These are phyloP conservation scores for Acronicta leporina DNA, from an alignment of 2,888 invertebrate species.

Conservation along the genomic window DNA sequence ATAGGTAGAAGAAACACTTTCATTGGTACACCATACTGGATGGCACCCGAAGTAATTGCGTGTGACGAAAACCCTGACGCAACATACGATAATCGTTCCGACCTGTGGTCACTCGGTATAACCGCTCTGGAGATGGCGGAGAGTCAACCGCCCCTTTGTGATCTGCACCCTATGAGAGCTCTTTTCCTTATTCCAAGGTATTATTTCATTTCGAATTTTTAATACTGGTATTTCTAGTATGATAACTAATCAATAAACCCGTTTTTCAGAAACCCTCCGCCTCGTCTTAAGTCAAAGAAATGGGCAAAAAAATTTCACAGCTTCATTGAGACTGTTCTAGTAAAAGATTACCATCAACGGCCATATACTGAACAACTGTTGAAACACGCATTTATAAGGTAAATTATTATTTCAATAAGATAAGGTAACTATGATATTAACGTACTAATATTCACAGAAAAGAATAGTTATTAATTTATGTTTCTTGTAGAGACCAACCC, in stretches of 20 bases:
- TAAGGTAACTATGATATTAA: no score
- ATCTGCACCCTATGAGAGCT: constrained; percentile 99
- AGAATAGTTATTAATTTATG: neutral
- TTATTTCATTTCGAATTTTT: constrained; percentile 1
- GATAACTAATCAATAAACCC: neutral
- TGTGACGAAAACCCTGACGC: constrained; percentile 99
- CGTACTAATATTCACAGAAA: neutral
- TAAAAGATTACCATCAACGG: constrained; percentile 99
- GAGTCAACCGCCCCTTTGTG: constrained; percentile 99
- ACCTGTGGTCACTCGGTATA: constrained; percentile 97
- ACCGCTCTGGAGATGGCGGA: constrained; percentile 99
- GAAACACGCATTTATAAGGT: constrained; percentile 98
- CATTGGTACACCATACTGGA: constrained; percentile 99
- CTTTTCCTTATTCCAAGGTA: constrained; percentile 97
- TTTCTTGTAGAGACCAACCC: constrained; percentile 95
- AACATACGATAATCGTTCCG: constrained; percentile 99
- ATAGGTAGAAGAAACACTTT: constrained; percentile 99
- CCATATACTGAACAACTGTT: constrained; percentile 99
- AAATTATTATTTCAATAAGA: constrained; percentile 22
- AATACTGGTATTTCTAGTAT: neutral
- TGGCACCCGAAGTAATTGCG: constrained; percentile 99
- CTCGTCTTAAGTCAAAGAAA: constrained; percentile 98
- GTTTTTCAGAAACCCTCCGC: constrained; percentile 95
- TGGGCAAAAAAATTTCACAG: constrained; percentile 99
- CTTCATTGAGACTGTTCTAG: constrained; percentile 99